Evolutionary conservation across 2,797 vertebrate species (phyloP), one percentile per base, ranked within the genome.

Genomic region (Austrolebias charrua): DNA sequence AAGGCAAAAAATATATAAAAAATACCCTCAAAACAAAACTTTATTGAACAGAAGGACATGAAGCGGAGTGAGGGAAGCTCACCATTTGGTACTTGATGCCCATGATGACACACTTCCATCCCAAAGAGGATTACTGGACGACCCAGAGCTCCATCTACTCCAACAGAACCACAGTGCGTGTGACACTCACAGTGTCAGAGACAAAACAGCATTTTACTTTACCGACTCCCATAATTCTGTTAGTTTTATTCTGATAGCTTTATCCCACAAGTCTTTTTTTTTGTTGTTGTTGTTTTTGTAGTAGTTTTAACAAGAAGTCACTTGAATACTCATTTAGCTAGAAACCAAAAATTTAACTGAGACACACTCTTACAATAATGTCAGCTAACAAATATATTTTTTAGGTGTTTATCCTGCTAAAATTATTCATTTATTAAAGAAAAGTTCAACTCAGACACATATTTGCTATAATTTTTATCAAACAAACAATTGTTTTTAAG

Each of bases 101-200:
- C 73, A 84, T 79, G 10, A 84, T 79, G 10, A 52, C 83, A 88
- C 80, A 83, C 77, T 69, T 86, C 66, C 48, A 71, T 55, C 55
- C 52, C 38, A 73, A 72, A 40, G 58, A 16, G 80, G 85, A 90
- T 90, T 89, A 89, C 70, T 75, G 64, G 67, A 73, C 76, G 86
- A 83, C 84, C 89, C 83, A 70, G 75, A 69, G 64, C 49, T 76
- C 58, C 64, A 55, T 66, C 28, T 53, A 69, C 76, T 71, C 54
- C 53, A 79, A 75, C 84, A 77, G 72, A 68, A 56, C 33, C 43
- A 66, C 66, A 14, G 53, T 81, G 78, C 85, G 70, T 78, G 67
- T 79, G 78, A 79, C 80, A 84, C 77, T 58, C 56, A 61, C 72
- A 76, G 66, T 11, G 16, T 28, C 46, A 70, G n/a, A 78, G 51